Base-by-base conservation (phyloP, 92 coral and sea anemone species). In the Bergia puertoricense region DNA sequence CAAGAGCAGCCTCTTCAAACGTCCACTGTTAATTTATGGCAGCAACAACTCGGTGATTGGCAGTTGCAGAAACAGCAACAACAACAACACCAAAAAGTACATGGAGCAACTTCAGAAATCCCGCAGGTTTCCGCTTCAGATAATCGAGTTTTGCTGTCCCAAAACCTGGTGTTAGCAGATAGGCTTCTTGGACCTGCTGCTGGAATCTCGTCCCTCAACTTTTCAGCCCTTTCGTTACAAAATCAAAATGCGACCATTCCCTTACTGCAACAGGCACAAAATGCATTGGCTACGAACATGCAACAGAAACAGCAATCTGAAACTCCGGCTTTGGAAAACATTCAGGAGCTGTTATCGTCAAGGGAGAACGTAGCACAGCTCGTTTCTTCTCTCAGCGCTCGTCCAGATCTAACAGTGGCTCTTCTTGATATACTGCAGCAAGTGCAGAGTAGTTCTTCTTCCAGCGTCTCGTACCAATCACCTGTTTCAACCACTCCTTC, bases 341-440 rank as follows among this genome's bases (percentile, higher is more conserved):
- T 84, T 10, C 79, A 71, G 77, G 65, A 22, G 44, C 36, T 84
- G 5, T 71, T 84, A 51, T 84, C 87, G 30, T 69, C 87, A 6
- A 84, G 77, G 77, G 78, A 84, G 36, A 84, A 69, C 41, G 65
- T 84, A 30, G 65, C n/a, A 45, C 87, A 84, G 65, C 87, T 84
- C 71, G 87, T 71, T 71, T 84, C 87, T 23, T 84, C 79, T 0
- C 87, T 84, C 30, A 71, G 87, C 15, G 22, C 79, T 43, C 59
- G 87, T 10, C 87, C 87, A 46, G 87, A 84, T 45, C 77, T 84
- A 44, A 69, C 79, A 16, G 39, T 30, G 79, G 68, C 78, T 36
- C 87, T 84, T 84, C 87, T 84, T 54, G 36, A 37, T 16, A 36
- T 84, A 36, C 44, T 84, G 38, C 87, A 84, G 44, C 87, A 68